Percentiles rank a stretch among this genome's conserved stretches.
These are phyloP conservation scores for Coptodon bakossiorum DNA, from an alignment of 2,113 vertebrate genomes.

Conservation along the genomic window DNA sequence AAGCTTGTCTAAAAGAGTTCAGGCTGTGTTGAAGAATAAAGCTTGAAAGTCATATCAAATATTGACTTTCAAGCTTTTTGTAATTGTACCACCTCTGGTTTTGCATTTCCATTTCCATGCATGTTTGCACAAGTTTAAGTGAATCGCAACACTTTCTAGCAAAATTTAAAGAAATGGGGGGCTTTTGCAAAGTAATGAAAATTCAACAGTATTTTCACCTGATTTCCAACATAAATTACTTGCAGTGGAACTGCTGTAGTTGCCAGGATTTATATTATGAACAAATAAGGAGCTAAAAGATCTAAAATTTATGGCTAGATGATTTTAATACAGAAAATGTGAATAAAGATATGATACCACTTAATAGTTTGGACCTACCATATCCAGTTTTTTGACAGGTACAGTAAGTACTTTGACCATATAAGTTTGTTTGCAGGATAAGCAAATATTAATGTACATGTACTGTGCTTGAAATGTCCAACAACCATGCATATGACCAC, in stretches of 20 bases:
- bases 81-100: neutral
- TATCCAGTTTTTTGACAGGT: neutral
- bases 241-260: neutral
- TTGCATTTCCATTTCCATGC: neutral
- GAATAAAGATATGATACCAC: neutral
- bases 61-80: neutral
- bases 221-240: neutral
- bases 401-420: neutral
- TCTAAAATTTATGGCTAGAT: neutral
- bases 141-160: neutral
- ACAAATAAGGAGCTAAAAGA: neutral
- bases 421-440: neutral
- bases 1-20: neutral
- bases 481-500: neutral
- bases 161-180: neutral
- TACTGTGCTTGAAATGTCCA: neutral
- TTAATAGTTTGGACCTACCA: neutral
- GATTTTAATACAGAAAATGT: neutral
- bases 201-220: neutral
- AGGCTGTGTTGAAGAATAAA: neutral
- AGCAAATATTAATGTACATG: neutral
- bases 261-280: neutral
- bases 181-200: neutral
- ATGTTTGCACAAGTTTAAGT: neutral
- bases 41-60: neutral